These are phyloP conservation scores for Cotesia glomerata DNA, from an alignment of 1,140 invertebrate genomes.

Conservation along the genomic window DNA sequence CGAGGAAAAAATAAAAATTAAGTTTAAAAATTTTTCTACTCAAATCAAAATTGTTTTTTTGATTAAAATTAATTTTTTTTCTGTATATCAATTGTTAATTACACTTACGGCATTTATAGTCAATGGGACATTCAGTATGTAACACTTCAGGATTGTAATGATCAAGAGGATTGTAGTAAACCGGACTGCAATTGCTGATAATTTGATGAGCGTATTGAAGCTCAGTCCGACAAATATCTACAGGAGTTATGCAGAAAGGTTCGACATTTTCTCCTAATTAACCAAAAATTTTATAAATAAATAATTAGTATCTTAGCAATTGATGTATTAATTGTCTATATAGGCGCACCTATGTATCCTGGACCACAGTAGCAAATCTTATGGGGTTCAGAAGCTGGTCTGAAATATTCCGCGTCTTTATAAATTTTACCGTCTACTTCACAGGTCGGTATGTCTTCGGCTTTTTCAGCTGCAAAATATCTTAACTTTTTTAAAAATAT, in stretches of 20 bases:
- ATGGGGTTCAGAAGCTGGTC: not conserved
- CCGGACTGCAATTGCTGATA: constrained; percentile 41
- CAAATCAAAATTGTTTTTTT: too few relatives aligned
- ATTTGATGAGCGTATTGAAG: constrained; percentile 25
- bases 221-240: constrained; percentile 32
- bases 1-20: too few relatives aligned
- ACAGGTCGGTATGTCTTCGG: constrained; percentile 33
- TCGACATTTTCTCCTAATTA: constrained; percentile 44
- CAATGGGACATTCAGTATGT: constrained; percentile 31
- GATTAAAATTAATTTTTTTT: too few relatives aligned
- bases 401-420: constrained; percentile 42
- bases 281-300: not conserved
- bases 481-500: not conserved
- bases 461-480: constrained; percentile 27
- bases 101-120: constrained; percentile 49
- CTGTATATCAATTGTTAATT: too few relatives aligned
- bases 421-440: constrained; percentile 43
- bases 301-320: not conserved
- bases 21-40: too few relatives aligned
- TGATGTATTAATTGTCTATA: not conserved
- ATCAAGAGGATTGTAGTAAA: constrained; percentile 29
- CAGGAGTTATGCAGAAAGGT: constrained; percentile 42
- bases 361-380: constrained; percentile 38
- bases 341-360: constrained; percentile 38
- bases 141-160: constrained; percentile 26